Evolutionary conservation across 2,113 vertebrate species (phyloP).

Genomic region (Halcyon senegalensis): DNA sequence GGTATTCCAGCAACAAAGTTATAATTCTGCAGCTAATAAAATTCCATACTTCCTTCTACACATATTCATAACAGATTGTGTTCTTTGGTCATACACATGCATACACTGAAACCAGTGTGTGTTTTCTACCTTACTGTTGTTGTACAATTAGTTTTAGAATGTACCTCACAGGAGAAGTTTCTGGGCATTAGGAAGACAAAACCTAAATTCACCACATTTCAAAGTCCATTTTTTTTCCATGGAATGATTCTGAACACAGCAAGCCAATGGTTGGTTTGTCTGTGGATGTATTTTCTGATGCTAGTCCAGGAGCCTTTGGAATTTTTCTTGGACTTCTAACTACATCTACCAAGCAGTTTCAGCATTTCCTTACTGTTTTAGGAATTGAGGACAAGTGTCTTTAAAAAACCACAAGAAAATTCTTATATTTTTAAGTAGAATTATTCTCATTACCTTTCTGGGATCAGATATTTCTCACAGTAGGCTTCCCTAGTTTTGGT

Average conservation of each 20-base stretch:
- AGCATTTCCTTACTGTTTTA: not conserved
- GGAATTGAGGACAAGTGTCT: not conserved
- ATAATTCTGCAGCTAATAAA: not conserved
- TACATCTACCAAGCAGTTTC: not conserved
- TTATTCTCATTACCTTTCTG: not conserved
- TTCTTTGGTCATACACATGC: fast-evolving
- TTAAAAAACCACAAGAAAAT: not conserved
- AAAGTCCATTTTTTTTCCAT: not conserved
- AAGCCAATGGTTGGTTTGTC: not conserved
- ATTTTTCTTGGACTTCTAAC: not conserved
- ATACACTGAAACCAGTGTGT: not conserved
- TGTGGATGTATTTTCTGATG: not conserved
- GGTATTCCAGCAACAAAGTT: not conserved
- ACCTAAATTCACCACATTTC: not conserved
- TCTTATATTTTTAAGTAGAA: not conserved
- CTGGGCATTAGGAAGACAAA: not conserved
- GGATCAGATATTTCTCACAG: not conserved
- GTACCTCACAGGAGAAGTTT: not conserved
- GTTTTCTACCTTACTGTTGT: not conserved
- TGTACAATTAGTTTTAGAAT: not conserved
- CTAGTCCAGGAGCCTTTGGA: not conserved
- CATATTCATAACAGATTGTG: not conserved
- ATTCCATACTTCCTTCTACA: not conserved
- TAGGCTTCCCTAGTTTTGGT: not conserved
- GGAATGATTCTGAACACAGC: not conserved